phyloP scores from a whole-genome alignment of 2,113 vertebrate species.

The Rhea pennata region DNA sequence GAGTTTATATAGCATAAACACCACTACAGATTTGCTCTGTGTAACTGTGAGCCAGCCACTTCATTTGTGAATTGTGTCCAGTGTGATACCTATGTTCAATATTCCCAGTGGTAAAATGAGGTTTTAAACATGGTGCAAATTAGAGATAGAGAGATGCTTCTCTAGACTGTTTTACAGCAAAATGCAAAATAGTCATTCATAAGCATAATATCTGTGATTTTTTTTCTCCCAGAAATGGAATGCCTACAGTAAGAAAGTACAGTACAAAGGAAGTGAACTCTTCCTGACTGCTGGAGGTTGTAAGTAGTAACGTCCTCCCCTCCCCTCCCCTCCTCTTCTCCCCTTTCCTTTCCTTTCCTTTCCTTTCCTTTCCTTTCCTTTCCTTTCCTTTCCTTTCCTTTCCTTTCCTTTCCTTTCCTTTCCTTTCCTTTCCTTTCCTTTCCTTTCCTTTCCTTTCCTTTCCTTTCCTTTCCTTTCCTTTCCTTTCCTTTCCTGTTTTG shows the following conservation, averaged over 20 bases:
- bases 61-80: neutral
- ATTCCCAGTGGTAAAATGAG: neutral
- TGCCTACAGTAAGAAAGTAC: neutral
- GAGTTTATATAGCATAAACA: constrained; percentile 4
- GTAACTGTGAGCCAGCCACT: neutral
- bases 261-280: constrained; percentile 1
- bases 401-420: too few relatives aligned
- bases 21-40: neutral
- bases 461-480: accelerated
- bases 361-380: too few relatives aligned
- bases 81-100: neutral
- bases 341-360: too few relatives aligned
- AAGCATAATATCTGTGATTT: neutral
- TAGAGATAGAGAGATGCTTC: neutral
- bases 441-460: neutral
- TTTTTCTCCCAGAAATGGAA: neutral
- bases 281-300: neutral
- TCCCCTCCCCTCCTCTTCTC: neutral
- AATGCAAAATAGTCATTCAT: constrained; percentile 25
- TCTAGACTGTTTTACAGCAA: neutral
- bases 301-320: neutral
- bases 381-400: too few relatives aligned
- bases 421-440: too few relatives aligned
- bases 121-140: neutral
- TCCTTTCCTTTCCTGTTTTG: neutral